These are phyloP conservation scores for Oenanthe melanoleuca DNA, from an alignment of 2,113 vertebrate genomes.

Conservation along the genomic window DNA sequence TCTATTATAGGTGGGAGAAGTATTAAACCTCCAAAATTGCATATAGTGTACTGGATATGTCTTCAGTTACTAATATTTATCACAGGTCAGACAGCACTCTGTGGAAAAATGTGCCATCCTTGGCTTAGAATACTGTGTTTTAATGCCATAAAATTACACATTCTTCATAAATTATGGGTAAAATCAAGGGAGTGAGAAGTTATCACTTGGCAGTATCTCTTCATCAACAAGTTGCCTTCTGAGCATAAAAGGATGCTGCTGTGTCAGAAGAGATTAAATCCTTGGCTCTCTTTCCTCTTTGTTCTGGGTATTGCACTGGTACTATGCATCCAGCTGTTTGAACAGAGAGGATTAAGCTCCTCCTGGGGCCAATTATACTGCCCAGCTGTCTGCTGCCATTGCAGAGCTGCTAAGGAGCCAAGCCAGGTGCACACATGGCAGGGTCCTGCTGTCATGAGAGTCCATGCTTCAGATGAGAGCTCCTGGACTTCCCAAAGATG, in stretches of 20 bases:
- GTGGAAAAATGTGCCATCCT: neutral
- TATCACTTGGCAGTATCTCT: neutral
- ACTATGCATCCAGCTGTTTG: neutral
- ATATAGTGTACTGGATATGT: neutral
- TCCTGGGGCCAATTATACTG: neutral
- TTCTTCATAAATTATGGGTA: neutral
- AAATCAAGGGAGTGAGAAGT: neutral
- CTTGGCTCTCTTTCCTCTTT: conserved; percentile 9
- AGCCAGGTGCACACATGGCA: neutral
- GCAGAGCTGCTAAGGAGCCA: neutral
- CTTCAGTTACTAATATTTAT: neutral
- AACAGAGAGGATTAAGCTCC: neutral
- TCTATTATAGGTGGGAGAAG: neutral
- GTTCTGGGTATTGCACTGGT: fast-evolving
- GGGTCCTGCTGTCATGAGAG: neutral
- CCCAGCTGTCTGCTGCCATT: neutral
- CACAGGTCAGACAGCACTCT: neutral
- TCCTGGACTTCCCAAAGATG: neutral
- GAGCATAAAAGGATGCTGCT: neutral
- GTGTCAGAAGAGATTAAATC: neutral
- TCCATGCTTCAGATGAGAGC: neutral
- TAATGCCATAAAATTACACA: neutral
- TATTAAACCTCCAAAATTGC: neutral
- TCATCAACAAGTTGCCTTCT: neutral
- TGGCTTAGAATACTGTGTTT: neutral